These are phyloP conservation scores for Bos indicus DNA, from an alignment of 2,113 vertebrate species.

Conservation along the genomic window DNA sequence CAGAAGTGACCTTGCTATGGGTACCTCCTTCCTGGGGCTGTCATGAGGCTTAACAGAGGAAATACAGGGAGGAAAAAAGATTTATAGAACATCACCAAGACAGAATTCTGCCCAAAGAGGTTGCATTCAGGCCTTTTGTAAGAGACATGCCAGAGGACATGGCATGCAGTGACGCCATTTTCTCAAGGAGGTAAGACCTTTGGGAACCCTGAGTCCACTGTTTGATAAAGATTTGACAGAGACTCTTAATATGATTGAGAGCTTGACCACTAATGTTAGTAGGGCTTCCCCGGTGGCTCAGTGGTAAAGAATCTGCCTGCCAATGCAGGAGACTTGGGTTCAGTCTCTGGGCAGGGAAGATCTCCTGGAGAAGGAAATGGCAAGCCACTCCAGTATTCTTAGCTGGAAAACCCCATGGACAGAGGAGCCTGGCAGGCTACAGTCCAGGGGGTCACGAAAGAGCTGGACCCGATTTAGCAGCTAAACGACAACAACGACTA, in stretches of 20 bases:
- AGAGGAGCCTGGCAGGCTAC: neutral
- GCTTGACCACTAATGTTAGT: neutral
- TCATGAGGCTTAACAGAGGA: neutral
- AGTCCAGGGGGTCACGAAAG: neutral
- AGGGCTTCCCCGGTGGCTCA: neutral
- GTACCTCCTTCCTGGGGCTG: neutral
- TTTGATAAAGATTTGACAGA: neutral
- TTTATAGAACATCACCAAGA: neutral
- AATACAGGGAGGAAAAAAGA: neutral
- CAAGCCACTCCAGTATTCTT: neutral
- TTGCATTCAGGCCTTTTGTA: neutral
- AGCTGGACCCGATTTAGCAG: neutral
- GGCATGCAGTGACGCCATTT: neutral
- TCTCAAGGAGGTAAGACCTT: neutral
- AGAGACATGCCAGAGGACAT: fast-evolving
- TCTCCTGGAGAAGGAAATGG: neutral
- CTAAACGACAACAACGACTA: fast-evolving
- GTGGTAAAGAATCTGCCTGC: neutral
- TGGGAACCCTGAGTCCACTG: neutral
- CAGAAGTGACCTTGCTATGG: neutral
- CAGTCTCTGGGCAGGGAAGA: neutral
- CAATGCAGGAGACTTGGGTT: neutral
- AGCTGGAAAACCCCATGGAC: neutral
- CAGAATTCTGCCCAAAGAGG: too few species aligned
- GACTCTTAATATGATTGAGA: neutral